A percentile compares a stretch with the other conserved stretches of the same genome.
Conservation (phyloP, 2,888 invertebrate species). For the Mimas tiliae region DNA sequence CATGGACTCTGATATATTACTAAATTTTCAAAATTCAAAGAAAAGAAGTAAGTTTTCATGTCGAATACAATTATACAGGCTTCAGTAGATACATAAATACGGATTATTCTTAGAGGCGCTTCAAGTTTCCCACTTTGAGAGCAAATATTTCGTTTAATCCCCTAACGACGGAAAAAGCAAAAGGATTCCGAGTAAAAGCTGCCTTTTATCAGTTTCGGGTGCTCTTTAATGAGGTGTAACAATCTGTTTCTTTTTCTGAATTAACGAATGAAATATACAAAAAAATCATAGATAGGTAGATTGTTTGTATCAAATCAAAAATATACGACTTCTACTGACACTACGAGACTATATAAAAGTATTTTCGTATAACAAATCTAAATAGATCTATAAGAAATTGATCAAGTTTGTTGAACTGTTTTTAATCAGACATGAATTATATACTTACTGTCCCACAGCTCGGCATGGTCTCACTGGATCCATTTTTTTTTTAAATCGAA, state of each 20-base stretch:
- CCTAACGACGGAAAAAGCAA: slow-evolving; percentile 2
- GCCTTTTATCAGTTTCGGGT: slow-evolving; percentile 2
- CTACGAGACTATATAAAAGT: too few species aligned
- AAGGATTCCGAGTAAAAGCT: slow-evolving; percentile 9
- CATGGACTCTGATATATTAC: too few species aligned
- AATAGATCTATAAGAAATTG: too few species aligned
- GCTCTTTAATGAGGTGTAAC: slow-evolving; percentile 5
- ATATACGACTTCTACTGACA: too few species aligned
- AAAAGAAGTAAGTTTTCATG: slow-evolving; percentile 5
- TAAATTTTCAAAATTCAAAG: not conserved
- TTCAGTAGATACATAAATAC: slow-evolving; percentile 1
- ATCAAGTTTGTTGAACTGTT: too few species aligned
- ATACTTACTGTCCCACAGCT: too few species aligned
- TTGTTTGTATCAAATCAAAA: too few species aligned
- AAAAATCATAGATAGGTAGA: not conserved
- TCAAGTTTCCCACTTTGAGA: slow-evolving; percentile 16
- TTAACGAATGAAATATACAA: not conserved
- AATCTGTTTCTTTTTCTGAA: not conserved
- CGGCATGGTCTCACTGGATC: too few species aligned
- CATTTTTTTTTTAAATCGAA: too few species aligned
- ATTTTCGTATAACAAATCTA: too few species aligned
- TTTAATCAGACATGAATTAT: too few species aligned
- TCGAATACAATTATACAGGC: slow-evolving; percentile 3
- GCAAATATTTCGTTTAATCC: slow-evolving; percentile 22
- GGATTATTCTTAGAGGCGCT: slow-evolving; percentile 6